A percentile compares a stretch with the other conserved stretches of the same genome.
Evolutionary conservation across 2,113 vertebrate genomes (phyloP).

Genomic region (Eubucco bourcierii): DNA sequence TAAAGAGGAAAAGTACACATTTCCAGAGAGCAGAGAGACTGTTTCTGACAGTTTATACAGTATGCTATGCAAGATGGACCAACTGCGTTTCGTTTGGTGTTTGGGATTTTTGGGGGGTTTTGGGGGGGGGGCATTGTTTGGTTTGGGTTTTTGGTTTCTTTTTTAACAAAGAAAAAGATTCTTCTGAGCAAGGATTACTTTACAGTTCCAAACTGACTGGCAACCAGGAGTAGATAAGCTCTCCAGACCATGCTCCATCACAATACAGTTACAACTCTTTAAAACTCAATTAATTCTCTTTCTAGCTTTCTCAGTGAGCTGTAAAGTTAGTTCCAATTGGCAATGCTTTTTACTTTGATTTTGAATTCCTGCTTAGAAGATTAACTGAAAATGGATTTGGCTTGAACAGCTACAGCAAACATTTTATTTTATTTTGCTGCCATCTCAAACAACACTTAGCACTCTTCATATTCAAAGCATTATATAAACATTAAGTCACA

Average conservation of each 20-base stretch:
- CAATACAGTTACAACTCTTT: slow-evolving; percentile 50
- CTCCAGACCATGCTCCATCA: slow-evolving; percentile 19
- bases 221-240: background rate
- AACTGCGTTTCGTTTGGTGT: background rate
- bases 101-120: too few species aligned
- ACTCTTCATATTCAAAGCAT: slow-evolving; percentile 58
- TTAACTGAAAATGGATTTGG: slow-evolving; percentile 56
- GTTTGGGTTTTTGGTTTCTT: too few species aligned
- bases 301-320: slow-evolving; percentile 40
- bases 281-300: slow-evolving; percentile 59
- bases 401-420: background rate
- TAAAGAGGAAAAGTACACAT: background rate
- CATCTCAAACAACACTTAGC: slow-evolving; percentile 63
- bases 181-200: background rate
- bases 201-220: slow-evolving; percentile 5
- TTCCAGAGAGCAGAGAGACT: background rate
- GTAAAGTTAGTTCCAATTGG: slow-evolving; percentile 54
- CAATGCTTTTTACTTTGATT: slow-evolving; percentile 56
- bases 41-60: background rate
- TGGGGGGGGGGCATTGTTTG: too few species aligned
- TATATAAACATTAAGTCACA: slow-evolving; percentile 60
- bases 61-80: background rate
- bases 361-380: slow-evolving; percentile 52
- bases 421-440: slow-evolving; percentile 65
- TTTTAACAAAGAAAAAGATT: background rate